Evolutionary conservation across 1,140 invertebrate genomes (phyloP), one percentile per base, ranked within the genome.

Genomic region (Lamellibrachia luymesi): DNA sequence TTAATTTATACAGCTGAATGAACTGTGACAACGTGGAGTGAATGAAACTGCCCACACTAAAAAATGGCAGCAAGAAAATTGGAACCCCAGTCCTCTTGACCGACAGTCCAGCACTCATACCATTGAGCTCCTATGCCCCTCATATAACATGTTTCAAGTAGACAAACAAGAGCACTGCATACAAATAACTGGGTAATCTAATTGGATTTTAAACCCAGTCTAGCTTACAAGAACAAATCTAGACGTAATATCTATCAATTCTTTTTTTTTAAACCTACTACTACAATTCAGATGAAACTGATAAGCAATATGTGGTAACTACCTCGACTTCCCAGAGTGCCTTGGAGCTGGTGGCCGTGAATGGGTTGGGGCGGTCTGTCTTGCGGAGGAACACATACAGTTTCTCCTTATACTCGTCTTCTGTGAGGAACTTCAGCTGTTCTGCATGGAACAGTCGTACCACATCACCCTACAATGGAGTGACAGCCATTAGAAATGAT

Each of bases 381-480:
- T 97, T 97, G 94, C 97, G 94, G 2, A 97, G 95, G 94, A 97
- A 97, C 22, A 97, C 96, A 94, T 97, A 95, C 92, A 96, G 96
- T 93, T 97, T 96, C 93, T 99, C 98, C 95, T 98, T 98, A 95
- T 99, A 99, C 95, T 99, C 98, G 96, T 99, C 99, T 97, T 99
- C 98, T 0, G 99, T 99, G 2, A 99, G 97, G 96, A 99, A 99
- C 96, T 99, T 99, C 97, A 99, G 99, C 96, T 99, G 98, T 95
- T 99, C 99, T 4, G 99, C 99, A 96, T 99, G 99, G 97, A 99
- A 99, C 91, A 99, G 96, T 90, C 99, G 97, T n/a, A 99, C 98
- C 2, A 99, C 99, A 96, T 99, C 99, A 25, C 99, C 99, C 97
- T 97, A 94, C 38, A 51, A 51, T n/a, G 38, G 2, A 91, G 27